Evolutionary conservation across 1,140 invertebrate species (phyloP).

Genomic region (Aphidius gifuensis): DNA sequence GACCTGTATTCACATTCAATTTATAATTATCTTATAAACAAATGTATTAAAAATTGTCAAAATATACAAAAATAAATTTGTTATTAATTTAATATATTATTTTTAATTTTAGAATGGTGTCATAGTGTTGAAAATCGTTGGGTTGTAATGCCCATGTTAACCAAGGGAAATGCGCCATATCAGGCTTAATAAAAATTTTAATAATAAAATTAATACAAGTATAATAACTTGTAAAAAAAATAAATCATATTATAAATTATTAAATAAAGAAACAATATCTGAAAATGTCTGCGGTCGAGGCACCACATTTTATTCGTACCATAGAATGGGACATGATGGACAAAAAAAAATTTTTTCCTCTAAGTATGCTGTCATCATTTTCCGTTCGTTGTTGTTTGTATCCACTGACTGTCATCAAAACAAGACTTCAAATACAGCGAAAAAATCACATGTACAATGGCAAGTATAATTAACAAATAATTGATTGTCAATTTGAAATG

Average conservation of each 20-base stretch:
- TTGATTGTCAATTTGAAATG: not conserved
- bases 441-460: constrained; percentile 80
- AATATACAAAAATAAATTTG: not conserved
- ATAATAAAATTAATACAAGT: constrained; percentile 6
- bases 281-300: constrained; percentile 55
- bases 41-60: no score
- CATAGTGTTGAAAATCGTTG: constrained; percentile 6
- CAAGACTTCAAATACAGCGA: constrained; percentile 87
- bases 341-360: constrained; percentile 86
- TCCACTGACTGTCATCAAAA: constrained; percentile 95
- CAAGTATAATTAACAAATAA: constrained; percentile 33
- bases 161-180: constrained; percentile 45
- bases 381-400: constrained; percentile 87
- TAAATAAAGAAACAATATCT: constrained; percentile 20
- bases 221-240: not conserved
- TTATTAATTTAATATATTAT: no score
- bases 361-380: constrained; percentile 86
- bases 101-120: no score
- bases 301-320: constrained; percentile 70
- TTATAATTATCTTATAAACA: no score
- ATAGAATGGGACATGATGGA: constrained; percentile 99
- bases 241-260: constrained; percentile 1
- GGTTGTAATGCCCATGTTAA: constrained; percentile 40
- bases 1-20: no score
- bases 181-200: constrained; percentile 30